Evolutionary conservation across 2,797 vertebrate species (phyloP), one percentile per base, ranked within the genome.

Genomic region (Poecilia wingei): DNA sequence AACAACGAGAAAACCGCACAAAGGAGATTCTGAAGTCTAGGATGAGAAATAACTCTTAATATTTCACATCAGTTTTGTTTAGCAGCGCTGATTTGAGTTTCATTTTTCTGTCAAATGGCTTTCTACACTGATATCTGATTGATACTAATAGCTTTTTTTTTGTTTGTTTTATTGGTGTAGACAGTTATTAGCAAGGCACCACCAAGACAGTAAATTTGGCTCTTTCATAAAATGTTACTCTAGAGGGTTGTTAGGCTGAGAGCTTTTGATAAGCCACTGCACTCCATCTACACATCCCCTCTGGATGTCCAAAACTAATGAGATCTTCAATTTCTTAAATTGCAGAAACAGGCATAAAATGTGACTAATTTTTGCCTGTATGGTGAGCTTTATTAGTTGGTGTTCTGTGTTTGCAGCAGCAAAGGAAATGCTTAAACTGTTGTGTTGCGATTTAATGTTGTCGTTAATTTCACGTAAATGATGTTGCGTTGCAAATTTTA

Each of bases 51-150:
- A 91, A 87, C 88, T 92, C 86, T 86, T 86, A 82, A 89, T 89
- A 85, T 87, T 90, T 89, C 86, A 87, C 84, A 89, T 91, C 82
- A 78, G 78, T 90, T 91, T 91, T 82, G 87, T 82, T 91, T 90
- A 84, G 53, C 73, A 66, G 79, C 81, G 78, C 84, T 91, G 89
- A 91, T 92, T 88, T 85, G 81, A 86, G 86, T 79, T 87, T 88
- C 76, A 83, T 91, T 91, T 91, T 91, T 91, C 84, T 71, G 84
- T 84, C 86, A 86, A 88, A 91, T 83, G 82, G 86, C 86, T 68
- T 80, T 85, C 83, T 86, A 83, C 80, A 36, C 86, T 57, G 85
- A 82, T 73, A 89, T 79, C 74, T 88, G 90, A 94, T 89, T 92
- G 91, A 94, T 90, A 81, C 88, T 92, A 93, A 93, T 89, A 87